These are phyloP conservation scores for Sisyra nigra DNA, from an alignment of 2,888 invertebrate species.

Conservation along the genomic window DNA sequence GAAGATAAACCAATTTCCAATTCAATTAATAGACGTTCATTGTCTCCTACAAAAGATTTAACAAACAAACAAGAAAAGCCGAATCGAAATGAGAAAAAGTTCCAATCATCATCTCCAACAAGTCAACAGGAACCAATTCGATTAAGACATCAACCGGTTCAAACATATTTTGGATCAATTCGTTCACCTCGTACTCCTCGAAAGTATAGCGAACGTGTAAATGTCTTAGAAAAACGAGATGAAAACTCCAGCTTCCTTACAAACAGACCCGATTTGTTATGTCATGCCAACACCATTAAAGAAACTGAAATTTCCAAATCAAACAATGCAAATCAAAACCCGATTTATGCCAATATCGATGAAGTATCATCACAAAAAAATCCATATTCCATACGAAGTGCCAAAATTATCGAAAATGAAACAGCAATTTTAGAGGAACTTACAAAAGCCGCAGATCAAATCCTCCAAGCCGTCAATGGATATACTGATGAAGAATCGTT, in stretches of 20 bases:
- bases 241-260: not conserved
- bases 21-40: conserved; percentile 1
- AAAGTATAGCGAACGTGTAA: conserved; percentile 1
- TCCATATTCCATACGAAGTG: conserved; percentile 17
- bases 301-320: not conserved
- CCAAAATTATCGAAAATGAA: conserved; percentile 23
- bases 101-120: conserved; percentile 1
- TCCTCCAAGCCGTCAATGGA: conserved; percentile 35
- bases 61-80: not conserved
- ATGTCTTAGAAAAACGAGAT: conserved; percentile 2
- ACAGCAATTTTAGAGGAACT: conserved; percentile 33
- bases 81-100: not conserved
- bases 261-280: conserved; percentile 3
- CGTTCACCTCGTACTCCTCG: conserved; percentile 2
- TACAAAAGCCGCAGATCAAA: conserved; percentile 40
- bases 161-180: conserved; percentile 3
- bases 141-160: not conserved
- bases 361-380: conserved; percentile 11
- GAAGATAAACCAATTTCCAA: not conserved
- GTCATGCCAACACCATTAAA: conserved; percentile 1
- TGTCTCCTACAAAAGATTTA: conserved; percentile 1
- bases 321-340: conserved; percentile 11
- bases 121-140: not conserved
- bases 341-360: conserved; percentile 25
- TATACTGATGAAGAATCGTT: conserved; percentile 31